Percentiles rank a stretch among this genome's conserved stretches.
Evolutionary conservation across 2,113 vertebrate species (phyloP).

Genomic region (Macaca mulatta): DNA sequence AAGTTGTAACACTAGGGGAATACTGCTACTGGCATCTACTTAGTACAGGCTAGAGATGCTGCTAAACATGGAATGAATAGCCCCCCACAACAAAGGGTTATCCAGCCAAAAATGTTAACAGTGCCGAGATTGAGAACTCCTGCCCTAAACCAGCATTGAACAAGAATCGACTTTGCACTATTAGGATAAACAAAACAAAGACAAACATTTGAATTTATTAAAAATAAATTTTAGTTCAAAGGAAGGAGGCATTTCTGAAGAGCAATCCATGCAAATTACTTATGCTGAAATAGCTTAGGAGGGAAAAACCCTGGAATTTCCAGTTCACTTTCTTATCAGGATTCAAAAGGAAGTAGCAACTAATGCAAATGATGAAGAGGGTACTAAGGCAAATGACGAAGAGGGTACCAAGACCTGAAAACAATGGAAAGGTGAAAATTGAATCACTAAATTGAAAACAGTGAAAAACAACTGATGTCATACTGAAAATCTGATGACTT

Average conservation of each 20-base stretch:
- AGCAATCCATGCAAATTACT: not conserved
- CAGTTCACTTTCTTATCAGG: not conserved
- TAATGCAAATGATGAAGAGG: not conserved
- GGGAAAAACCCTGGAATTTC: not conserved
- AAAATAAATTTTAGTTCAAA: slow-evolving; percentile 28
- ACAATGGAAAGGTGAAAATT: not conserved
- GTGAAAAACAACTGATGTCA: not conserved
- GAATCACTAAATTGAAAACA: not conserved
- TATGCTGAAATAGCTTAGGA: slow-evolving; percentile 3
- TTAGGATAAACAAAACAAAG: slow-evolving; percentile 25
- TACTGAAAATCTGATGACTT: not conserved
- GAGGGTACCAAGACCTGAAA: not conserved
- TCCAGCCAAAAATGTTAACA: not conserved
- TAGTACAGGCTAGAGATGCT: not conserved
- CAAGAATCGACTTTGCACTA: not conserved
- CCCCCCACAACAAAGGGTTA: not conserved
- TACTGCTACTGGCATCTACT: not conserved
- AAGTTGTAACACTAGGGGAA: not conserved
- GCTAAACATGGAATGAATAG: not conserved
- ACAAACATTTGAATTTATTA: not conserved
- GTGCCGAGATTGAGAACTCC: not conserved
- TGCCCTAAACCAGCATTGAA: not conserved
- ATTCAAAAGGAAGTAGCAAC: not conserved
- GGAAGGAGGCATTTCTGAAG: not conserved
- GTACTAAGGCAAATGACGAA: not conserved